A percentile compares a stretch with the other conserved stretches of the same genome.
Evolutionary conservation across 2,113 vertebrate genomes (phyloP).

Genomic region (Ochotona curzoniae): DNA sequence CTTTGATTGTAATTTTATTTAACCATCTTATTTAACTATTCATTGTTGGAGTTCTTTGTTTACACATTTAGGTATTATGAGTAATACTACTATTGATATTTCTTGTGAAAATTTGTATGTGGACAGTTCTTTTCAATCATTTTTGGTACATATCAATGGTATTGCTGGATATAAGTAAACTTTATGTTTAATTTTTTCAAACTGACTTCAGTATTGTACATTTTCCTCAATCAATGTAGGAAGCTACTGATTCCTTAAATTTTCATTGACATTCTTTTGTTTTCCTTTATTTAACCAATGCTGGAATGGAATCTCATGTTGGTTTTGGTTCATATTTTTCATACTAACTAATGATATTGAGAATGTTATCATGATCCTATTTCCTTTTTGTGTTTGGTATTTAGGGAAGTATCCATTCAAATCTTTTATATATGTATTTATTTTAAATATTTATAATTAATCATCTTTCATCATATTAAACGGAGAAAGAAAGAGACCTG

Average conservation of each 20-base stretch:
- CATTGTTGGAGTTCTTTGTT: not conserved
- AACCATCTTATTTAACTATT: not conserved
- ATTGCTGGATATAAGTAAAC: not conserved
- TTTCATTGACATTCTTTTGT: not conserved
- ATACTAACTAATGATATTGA: not conserved
- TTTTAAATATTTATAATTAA: not conserved
- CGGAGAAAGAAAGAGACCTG: no score
- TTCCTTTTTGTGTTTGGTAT: not conserved
- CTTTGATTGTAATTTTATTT: no score
- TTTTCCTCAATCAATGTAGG: not conserved
- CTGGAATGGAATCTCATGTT: not conserved
- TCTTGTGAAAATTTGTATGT: not conserved
- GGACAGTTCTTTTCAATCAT: not conserved
- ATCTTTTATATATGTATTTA: not conserved
- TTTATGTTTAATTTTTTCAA: not conserved
- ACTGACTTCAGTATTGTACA: not conserved
- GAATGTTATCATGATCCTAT: not conserved
- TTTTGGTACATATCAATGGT: not conserved
- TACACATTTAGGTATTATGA: not conserved
- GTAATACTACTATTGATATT: not conserved
- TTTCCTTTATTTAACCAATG: not conserved
- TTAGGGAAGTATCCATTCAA: not conserved
- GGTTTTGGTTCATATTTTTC: not conserved
- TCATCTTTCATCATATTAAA: not conserved
- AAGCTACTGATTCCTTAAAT: not conserved